Conservation (phyloP, 2,113 vertebrate species). For the Antechinus stuartii region DNA sequence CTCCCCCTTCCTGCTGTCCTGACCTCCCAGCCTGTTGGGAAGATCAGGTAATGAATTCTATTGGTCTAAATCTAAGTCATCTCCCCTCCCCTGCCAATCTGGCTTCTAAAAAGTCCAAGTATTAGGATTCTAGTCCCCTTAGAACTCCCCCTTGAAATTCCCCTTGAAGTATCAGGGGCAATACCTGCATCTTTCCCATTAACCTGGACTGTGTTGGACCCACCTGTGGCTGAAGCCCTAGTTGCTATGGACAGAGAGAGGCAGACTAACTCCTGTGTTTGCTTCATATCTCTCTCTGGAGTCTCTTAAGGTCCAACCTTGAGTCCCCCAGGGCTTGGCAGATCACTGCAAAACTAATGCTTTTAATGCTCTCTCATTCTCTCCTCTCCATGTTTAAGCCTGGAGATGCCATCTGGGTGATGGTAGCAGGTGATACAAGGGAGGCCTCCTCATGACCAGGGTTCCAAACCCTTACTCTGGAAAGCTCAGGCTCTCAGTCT, state of each 20-base stretch:
- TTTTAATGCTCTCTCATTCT: not conserved
- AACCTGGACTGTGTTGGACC: not conserved
- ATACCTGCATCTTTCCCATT: too few species aligned
- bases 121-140: too few species aligned
- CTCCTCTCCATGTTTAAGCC: not conserved
- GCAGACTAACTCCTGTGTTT: not conserved
- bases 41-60: too few species aligned
- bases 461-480: not conserved
- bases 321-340: not conserved
- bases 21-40: too few species aligned
- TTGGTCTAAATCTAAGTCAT: too few species aligned
- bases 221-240: not conserved
- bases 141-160: too few species aligned
- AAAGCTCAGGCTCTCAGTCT: not conserved
- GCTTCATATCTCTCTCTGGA: not conserved
- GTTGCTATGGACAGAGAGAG: not conserved
- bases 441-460: not conserved
- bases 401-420: not conserved
- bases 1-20: too few species aligned
- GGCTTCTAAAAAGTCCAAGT: too few species aligned
- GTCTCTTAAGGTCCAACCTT: not conserved
- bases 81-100: too few species aligned
- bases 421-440: not conserved
- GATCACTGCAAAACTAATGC: not conserved
- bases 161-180: too few species aligned